Conservation (phyloP, 53 echinoderm and acorn worm genomes). For the Apostichopus leukothele region DNA sequence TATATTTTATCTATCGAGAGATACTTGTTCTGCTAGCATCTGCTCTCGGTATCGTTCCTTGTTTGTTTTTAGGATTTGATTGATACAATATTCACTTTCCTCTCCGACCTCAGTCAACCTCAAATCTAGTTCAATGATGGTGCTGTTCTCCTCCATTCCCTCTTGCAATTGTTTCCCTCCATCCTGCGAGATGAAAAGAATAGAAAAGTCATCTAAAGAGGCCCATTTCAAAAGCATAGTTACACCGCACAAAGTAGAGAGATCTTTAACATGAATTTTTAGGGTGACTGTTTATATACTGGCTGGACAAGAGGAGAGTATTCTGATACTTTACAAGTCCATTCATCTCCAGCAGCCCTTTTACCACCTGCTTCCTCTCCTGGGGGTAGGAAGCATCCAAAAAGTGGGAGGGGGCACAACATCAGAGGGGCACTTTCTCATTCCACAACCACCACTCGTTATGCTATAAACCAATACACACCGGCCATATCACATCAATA, state of each 20-base stretch:
- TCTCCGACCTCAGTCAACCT: conserved; percentile 95
- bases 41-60: conserved; percentile 72
- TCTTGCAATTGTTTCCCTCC: conserved; percentile 98
- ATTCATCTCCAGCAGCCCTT: not conserved
- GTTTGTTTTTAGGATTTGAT: conserved; percentile 96
- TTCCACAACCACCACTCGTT: no score
- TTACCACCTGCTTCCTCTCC: not conserved
- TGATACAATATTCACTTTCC: conserved; percentile 99
- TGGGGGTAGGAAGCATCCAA: no score
- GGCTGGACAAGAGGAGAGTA: not conserved
- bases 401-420: no score
- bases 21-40: conserved; percentile 58
- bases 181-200: conserved; percentile 57
- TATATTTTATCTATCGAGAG: conserved; percentile 62
- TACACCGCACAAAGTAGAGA: no score
- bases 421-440: no score
- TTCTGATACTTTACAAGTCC: not conserved
- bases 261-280: no score
- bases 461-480: no score
- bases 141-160: conserved; percentile 95
- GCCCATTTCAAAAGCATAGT: no score
- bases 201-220: not conserved
- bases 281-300: no score
- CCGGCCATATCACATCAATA: no score
- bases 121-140: conserved; percentile 83